These are phyloP conservation scores for Eupithecia abbreviata DNA, from an alignment of 2,888 invertebrate species.

Conservation along the genomic window DNA sequence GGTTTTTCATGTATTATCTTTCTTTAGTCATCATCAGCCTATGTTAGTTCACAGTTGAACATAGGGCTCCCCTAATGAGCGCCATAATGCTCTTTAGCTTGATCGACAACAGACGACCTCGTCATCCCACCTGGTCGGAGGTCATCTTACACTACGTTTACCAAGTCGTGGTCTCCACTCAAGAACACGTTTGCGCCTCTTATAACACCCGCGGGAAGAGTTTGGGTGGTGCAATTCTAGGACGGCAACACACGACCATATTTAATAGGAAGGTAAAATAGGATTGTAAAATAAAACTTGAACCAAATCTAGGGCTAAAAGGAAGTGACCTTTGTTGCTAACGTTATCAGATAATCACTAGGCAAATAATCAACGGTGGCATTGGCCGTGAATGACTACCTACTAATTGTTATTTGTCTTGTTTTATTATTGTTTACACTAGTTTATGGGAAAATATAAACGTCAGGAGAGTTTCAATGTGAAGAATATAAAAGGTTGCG, in stretches of 20 bases:
- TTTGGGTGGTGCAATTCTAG: too few species aligned
- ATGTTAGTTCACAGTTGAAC: too few species aligned
- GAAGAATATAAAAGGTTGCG: not conserved
- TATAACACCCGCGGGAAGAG: too few species aligned
- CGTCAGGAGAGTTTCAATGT: not conserved
- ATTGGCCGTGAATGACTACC: not conserved
- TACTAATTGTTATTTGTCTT: not conserved
- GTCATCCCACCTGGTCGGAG: too few species aligned
- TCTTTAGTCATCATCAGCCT: too few species aligned
- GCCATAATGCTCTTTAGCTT: too few species aligned
- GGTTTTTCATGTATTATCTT: not conserved
- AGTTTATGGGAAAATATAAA: not conserved
- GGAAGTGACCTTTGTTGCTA: not conserved
- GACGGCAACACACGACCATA: too few species aligned
- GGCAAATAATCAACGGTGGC: not conserved
- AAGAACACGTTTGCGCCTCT: too few species aligned
- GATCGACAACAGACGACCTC: too few species aligned
- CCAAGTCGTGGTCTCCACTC: too few species aligned
- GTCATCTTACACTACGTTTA: too few species aligned
- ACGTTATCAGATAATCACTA: conserved; percentile 7
- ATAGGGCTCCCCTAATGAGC: too few species aligned
- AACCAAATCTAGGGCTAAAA: conserved; percentile 6
- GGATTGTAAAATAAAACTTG: not conserved
- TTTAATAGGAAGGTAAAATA: not conserved
- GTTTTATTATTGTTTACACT: not conserved